A percentile compares a stretch with the other conserved stretches of the same genome.
Evolutionary conservation across 2,797 vertebrate genomes (phyloP).

Genomic region (Lepus oiostolus): DNA sequence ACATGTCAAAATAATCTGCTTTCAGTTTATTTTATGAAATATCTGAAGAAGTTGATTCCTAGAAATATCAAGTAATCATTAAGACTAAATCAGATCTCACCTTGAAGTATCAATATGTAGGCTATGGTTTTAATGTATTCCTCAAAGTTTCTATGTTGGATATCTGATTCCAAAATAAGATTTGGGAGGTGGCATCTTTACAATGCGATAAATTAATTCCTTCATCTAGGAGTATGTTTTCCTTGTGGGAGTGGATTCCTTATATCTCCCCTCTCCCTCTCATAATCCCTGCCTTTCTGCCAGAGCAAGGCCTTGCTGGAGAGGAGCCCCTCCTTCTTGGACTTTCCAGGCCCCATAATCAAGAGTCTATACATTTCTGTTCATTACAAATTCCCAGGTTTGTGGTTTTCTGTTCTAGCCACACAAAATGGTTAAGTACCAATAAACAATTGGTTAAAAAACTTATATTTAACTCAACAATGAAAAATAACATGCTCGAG

Average conservation of each 20-base stretch:
- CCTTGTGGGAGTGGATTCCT: accelerated
- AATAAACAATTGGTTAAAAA: background rate
- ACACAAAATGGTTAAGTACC: background rate
- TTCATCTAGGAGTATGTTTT: too few relatives aligned
- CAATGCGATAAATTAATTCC: background rate
- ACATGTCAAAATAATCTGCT: background rate
- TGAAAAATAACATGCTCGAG: background rate
- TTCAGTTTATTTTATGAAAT: background rate
- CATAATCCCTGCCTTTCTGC: too few relatives aligned
- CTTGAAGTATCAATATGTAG: background rate
- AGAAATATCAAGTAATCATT: background rate
- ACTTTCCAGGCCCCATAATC: background rate
- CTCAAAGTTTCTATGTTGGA: background rate
- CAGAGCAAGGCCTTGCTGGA: background rate
- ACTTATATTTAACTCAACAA: background rate
- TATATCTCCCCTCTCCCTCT: too few relatives aligned
- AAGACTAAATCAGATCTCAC: background rate
- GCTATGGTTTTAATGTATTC: background rate
- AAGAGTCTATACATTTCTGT: background rate
- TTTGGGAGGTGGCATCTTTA: background rate
- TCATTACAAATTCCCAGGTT: background rate
- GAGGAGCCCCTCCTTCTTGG: accelerated
- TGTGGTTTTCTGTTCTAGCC: background rate
- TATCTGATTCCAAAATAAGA: background rate
- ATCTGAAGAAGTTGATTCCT: background rate